These are phyloP conservation scores for Mactromeris polynyma DNA, from an alignment of 2,888 invertebrate genomes.

Conservation along the genomic window DNA sequence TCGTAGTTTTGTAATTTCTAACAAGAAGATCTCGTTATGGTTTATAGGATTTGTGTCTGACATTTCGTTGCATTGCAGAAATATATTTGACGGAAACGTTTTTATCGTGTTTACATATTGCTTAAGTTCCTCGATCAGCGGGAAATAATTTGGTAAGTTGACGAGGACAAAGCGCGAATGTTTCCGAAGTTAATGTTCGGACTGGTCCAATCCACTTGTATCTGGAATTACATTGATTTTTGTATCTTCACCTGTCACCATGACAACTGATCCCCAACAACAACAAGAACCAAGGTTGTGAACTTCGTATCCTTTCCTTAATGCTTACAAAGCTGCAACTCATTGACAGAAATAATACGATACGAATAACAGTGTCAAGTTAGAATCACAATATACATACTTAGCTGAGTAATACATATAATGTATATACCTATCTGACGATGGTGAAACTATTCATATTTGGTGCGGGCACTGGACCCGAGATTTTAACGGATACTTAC, in stretches of 20 bases:
- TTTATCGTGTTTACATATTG: no score
- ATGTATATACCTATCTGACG: no score
- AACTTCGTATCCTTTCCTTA: neutral
- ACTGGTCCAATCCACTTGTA: neutral
- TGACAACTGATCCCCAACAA: neutral
- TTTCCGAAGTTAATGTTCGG: neutral
- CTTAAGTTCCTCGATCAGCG: no score
- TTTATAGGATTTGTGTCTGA: neutral
- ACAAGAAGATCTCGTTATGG: neutral
- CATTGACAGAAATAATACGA: neutral
- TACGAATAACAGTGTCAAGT: neutral
- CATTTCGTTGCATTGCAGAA: neutral
- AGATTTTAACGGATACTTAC: no score
- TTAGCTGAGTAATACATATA: no score
- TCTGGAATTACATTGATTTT: slow-evolving; percentile 11
- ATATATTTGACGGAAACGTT: neutral
- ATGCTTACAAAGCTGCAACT: neutral
- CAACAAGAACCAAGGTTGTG: neutral
- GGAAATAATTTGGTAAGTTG: neutral
- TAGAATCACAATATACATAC: no score
- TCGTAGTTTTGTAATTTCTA: neutral
- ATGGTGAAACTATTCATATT: no score
- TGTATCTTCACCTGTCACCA: neutral
- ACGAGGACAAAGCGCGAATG: neutral
- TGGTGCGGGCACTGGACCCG: no score